phyloP scores from a whole-genome alignment of 2,888 invertebrate genomes.

The Tortricodes alternella region DNA sequence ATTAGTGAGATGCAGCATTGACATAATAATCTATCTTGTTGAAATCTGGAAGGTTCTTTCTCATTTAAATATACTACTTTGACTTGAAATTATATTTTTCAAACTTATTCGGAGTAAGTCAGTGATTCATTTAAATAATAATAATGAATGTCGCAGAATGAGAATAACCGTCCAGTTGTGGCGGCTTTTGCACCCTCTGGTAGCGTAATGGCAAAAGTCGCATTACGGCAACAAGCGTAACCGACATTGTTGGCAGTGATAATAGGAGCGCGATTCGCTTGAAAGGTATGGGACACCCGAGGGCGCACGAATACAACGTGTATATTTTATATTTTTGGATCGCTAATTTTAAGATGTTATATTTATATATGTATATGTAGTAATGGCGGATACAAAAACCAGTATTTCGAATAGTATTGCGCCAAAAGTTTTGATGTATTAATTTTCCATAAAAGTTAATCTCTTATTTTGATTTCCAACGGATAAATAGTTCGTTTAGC shows the following conservation, averaged over 20 bases:
- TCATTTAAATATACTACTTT: constrained; percentile 17
- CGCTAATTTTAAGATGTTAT: constrained; percentile 83
- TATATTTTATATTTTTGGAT: constrained; percentile 84
- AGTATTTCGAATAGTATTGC: constrained; percentile 80
- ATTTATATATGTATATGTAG: constrained; percentile 83
- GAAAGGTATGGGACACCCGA: constrained; percentile 62
- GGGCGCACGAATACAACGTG: constrained; percentile 78
- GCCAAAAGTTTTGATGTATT: constrained; percentile 83
- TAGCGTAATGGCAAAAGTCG: constrained; percentile 65
- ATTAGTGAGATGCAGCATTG: constrained; percentile 65
- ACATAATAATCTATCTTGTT: constrained; percentile 47
- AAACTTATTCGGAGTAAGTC: constrained; percentile 29
- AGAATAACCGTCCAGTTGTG: constrained; percentile 79
- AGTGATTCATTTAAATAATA: constrained; percentile 29
- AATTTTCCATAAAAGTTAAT: constrained; percentile 76
- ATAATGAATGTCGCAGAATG: constrained; percentile 61
- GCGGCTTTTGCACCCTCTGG: constrained; percentile 77
- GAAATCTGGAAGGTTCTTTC: constrained; percentile 14
- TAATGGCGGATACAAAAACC: constrained; percentile 75
- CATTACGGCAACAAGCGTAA: constrained; percentile 56
- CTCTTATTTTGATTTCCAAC: constrained; percentile 60
- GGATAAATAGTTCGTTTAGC: constrained; percentile 76
- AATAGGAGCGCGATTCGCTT: constrained; percentile 54
- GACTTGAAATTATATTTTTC: constrained; percentile 19
- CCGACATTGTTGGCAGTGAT: constrained; percentile 42